phyloP scores from a whole-genome alignment of 2,113 vertebrate genomes.

The Cygnus buccinator region DNA sequence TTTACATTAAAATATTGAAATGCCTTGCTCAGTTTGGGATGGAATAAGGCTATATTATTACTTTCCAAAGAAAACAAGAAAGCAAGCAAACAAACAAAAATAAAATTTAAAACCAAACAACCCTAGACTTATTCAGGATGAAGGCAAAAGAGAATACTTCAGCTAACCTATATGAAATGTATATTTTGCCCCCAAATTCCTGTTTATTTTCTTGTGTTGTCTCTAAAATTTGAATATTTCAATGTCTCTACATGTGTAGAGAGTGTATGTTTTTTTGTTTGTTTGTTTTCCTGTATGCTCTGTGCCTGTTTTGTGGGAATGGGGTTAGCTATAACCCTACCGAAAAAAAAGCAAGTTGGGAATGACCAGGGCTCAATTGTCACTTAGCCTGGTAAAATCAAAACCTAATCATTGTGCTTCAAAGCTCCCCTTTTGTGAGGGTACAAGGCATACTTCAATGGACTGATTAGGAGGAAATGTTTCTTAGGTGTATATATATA shows the following conservation, averaged over 20 bases:
- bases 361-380: not conserved
- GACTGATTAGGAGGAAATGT: not conserved
- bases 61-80: not conserved
- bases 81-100: not conserved
- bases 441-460: conserved; percentile 19
- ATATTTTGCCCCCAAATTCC: not conserved
- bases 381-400: conserved; percentile 24
- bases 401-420: conserved; percentile 13
- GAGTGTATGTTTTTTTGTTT: too few species aligned
- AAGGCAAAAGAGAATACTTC: not conserved
- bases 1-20: not conserved
- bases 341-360: not conserved
- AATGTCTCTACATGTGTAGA: too few species aligned
- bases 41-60: not conserved
- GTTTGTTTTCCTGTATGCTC: not conserved
- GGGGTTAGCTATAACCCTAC: not conserved
- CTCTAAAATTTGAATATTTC: not conserved
- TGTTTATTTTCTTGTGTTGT: not conserved
- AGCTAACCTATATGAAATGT: not conserved
- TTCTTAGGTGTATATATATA: not conserved
- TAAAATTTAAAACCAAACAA: not conserved
- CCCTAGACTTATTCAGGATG: not conserved
- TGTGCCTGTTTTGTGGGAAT: not conserved
- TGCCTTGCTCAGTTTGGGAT: not conserved
- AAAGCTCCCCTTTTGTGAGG: not conserved